Evolutionary conservation across 2,888 invertebrate species (phyloP), one percentile per base, ranked within the genome.

Genomic region (Drosophila monieri): DNA sequence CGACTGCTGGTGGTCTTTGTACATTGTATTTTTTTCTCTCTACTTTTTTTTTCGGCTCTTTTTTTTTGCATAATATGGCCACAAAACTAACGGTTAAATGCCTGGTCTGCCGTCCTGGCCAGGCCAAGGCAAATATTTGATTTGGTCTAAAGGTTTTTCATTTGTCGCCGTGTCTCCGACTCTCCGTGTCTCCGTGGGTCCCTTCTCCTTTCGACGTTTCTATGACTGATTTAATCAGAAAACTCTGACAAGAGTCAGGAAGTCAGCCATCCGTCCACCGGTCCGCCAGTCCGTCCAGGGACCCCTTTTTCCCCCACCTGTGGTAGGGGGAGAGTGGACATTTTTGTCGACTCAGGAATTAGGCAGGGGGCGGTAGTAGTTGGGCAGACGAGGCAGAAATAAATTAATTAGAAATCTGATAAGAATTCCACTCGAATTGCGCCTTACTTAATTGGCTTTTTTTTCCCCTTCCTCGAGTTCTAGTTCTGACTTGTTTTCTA

Each of bases 201-300:
- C 27, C 71, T 70, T 69, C 74, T 68, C 56, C 68, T 77, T 54
- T 76, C 77, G 77, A 79, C 77, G 78, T 84, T 89, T 81, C 85
- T 85, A 88, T 88, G 88, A 89, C 89, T 88, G 87, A 89, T 89
- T 88, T 89, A 89, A 89, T 88, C 88, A 84, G 83, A 80, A 73
- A 78, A 87, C 81, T 87, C 85, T 85, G 85, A 85, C 87, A 85
- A 87, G 83, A 87, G 79, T 75, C 84, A 87, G 85, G 85, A 85
- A 79, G 78, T 87, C 87, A 74, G 71, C 77, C 71, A 71, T 58
- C 43, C 56, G 37, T 59, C 65, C 73, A 76, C 70, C 67, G 23
- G 57, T 70, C 60, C 37, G 25, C 32, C 39, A 9, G 10, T 43
- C 43, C 37, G 10, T 23, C 44, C 48, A 15, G 53, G 37, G 27